Conservation (phyloP, 1,140 invertebrate genomes). For the Metaphire vulgaris region DNA sequence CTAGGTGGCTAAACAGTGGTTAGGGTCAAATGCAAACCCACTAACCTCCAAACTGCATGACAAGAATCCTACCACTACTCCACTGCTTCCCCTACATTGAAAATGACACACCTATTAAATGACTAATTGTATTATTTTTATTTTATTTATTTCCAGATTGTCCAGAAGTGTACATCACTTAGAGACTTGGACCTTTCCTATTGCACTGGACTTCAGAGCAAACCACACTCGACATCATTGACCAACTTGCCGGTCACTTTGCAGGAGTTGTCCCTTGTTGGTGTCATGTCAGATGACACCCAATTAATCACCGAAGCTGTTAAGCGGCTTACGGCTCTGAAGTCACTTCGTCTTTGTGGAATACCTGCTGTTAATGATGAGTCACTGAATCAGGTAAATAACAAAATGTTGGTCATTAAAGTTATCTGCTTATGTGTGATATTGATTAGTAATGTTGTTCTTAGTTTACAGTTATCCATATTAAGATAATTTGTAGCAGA, state of each 20-base stretch:
- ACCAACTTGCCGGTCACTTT: constrained; percentile 42
- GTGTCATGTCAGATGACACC: constrained; percentile 38
- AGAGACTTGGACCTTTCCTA: constrained; percentile 43
- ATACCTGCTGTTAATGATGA: constrained; percentile 42
- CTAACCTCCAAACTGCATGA: no score
- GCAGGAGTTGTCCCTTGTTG: constrained; percentile 40
- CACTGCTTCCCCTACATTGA: no score
- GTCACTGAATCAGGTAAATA: constrained; percentile 37
- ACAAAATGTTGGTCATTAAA: neutral
- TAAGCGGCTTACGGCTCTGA: constrained; percentile 36
- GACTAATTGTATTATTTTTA: no score
- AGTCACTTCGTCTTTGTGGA: constrained; percentile 40
- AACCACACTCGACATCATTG: constrained; percentile 35
- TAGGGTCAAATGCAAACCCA: no score
- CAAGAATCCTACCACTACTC: no score
- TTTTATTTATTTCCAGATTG: no score
- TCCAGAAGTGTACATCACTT: constrained; percentile 40
- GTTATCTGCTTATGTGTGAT: neutral
- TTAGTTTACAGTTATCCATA: no score
- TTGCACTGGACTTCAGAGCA: constrained; percentile 37
- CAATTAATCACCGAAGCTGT: constrained; percentile 40
- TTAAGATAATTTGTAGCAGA: no score
- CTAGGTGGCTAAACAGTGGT: no score
- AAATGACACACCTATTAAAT: no score
- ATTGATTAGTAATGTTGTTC: no score